Evolutionary conservation across 2,888 invertebrate species (phyloP).

Genomic region (Molorchus minor): DNA sequence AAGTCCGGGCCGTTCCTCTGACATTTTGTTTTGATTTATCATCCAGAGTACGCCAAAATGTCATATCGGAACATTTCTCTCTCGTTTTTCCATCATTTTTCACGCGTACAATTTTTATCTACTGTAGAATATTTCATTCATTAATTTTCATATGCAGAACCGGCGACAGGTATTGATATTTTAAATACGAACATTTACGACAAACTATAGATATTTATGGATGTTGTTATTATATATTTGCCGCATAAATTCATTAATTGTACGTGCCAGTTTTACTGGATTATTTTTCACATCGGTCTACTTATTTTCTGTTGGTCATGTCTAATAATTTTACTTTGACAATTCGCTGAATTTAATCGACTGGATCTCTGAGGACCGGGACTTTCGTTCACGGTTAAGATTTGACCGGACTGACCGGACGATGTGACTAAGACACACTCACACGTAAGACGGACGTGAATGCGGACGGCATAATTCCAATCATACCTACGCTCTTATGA

Average conservation of each 20-base stretch:
- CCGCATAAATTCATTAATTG: conserved; percentile 4
- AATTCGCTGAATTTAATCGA: too few species aligned
- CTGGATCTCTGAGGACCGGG: too few species aligned
- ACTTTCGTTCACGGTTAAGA: too few species aligned
- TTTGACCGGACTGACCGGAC: too few species aligned
- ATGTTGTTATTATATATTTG: background rate
- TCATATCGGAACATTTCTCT: conserved; percentile 21
- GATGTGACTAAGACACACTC: too few species aligned
- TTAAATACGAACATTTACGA: conserved; percentile 10
- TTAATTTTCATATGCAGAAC: conserved; percentile 30
- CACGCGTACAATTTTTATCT: conserved; percentile 26
- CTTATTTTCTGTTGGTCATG: background rate
- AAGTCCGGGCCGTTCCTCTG: conserved; percentile 47
- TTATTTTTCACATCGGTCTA: background rate
- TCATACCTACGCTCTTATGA: too few species aligned
- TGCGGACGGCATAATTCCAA: too few species aligned
- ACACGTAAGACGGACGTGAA: too few species aligned
- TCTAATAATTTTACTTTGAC: too few species aligned
- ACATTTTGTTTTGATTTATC: conserved; percentile 57
- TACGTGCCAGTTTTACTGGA: background rate
- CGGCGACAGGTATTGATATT: conserved; percentile 28
- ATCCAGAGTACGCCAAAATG: conserved; percentile 36
- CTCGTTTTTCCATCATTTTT: conserved; percentile 21
- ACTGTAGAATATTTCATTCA: conserved; percentile 24
- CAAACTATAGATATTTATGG: conserved; percentile 21